Conservation (phyloP, 1,140 invertebrate genomes). For the Pogonomyrmex barbatus region DNA sequence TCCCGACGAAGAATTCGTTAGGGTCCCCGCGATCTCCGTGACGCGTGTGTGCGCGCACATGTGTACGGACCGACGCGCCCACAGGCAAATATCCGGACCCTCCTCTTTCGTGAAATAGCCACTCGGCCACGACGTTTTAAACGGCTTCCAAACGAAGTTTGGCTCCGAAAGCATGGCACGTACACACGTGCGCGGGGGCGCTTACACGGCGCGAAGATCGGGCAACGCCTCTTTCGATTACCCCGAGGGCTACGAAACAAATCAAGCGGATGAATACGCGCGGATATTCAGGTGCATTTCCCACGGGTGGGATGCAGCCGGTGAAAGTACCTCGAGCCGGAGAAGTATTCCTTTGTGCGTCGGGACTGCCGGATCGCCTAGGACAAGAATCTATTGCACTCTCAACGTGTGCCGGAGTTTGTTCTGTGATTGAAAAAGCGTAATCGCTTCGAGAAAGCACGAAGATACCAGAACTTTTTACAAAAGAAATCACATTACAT, state of each 20-base stretch:
- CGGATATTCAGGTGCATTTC: constrained; percentile 79
- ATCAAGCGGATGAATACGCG: constrained; percentile 74
- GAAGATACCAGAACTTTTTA: not conserved
- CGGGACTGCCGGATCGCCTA: constrained; percentile 32
- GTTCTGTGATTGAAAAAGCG: constrained; percentile 58
- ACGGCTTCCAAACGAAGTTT: constrained; percentile 47
- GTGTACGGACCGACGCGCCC: not conserved
- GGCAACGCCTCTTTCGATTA: constrained; percentile 77
- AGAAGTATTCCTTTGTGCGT: constrained; percentile 62
- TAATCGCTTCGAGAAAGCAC: constrained; percentile 38
- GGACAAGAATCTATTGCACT: constrained; percentile 61
- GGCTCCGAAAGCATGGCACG: constrained; percentile 20
- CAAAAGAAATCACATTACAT: not conserved
- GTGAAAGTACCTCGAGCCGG: constrained; percentile 6
- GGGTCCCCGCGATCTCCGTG: constrained; percentile 37
- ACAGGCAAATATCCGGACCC: constrained; percentile 55
- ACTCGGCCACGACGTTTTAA: constrained; percentile 69
- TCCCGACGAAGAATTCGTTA: constrained; percentile 69
- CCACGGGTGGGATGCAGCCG: constrained; percentile 70
- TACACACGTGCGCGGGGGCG: constrained; percentile 5
- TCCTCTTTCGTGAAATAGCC: constrained; percentile 66
- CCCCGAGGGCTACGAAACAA: constrained; percentile 76
- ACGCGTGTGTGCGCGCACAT: not conserved
- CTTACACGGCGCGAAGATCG: constrained; percentile 72
- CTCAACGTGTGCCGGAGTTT: not conserved